phyloP scores from a whole-genome alignment of 2,113 vertebrate species.

The Perca schrenkii region DNA sequence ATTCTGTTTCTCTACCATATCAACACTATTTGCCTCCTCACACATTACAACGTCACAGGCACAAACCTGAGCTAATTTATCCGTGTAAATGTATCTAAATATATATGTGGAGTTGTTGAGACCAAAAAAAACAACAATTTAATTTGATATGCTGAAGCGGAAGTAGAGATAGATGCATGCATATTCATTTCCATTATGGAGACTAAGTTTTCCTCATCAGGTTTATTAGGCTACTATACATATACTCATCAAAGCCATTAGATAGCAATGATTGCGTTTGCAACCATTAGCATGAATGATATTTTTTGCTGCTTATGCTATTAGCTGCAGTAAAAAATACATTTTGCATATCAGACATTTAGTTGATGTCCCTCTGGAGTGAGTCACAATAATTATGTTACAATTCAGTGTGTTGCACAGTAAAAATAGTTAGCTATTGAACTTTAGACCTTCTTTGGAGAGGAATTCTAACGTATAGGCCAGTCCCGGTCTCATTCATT shows the following conservation, averaged over 20 bases:
- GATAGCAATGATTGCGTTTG: conserved; percentile 64
- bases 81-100: conserved; percentile 28
- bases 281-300: conserved; percentile 68
- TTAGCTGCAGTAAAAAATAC: conserved; percentile 54
- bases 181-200: conserved; percentile 38
- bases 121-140: not conserved
- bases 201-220: conserved; percentile 44
- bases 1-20: conserved; percentile 15
- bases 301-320: conserved; percentile 57
- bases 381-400: conserved; percentile 36
- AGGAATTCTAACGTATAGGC: conserved; percentile 48
- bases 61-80: conserved; percentile 4
- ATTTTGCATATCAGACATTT: conserved; percentile 57
- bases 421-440: conserved; percentile 48
- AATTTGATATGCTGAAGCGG: conserved; percentile 11
- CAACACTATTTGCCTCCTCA: conserved; percentile 49
- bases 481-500: conserved; percentile 55
- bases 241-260: conserved; percentile 69
- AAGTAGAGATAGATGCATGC: conserved; percentile 11
- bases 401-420: conserved; percentile 17
- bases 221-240: conserved; percentile 42
- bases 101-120: not conserved
- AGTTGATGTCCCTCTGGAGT: conserved; percentile 52
- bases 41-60: conserved; percentile 17
- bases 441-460: conserved; percentile 59